Base-by-base conservation (phyloP, 2,888 invertebrate genomes). In the Dryobota labecula region DNA sequence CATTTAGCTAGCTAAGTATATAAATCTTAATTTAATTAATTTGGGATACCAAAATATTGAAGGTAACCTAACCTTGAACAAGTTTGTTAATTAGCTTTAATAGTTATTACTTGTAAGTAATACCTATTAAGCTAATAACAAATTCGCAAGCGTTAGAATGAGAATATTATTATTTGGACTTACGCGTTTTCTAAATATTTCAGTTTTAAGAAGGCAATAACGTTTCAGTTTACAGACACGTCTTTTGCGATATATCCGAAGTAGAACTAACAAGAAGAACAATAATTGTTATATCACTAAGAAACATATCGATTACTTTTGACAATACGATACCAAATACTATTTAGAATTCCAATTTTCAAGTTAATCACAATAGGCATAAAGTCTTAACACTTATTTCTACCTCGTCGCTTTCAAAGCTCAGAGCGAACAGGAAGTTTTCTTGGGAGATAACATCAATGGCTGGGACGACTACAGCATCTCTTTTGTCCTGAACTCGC, bases 401-500 rank as follows among this genome's bases (percentile, higher is more conserved):
- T 78, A 78, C 78, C 79, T 79, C 80, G 1, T 65, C 53, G 33
- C 78, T 78, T 53, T 79, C 80, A 49, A 15, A 64, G 61, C 65
- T 70, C 30, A 27, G 7, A 27, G 64, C 69, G 27, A 70, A 79
- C 5, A 62, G 5, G 57, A 78, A 78, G 57, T 57, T 53, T 11
- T 43, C 15, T n/a, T 64, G 41, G 1, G 64, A 68, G 33, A 78
- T 74, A 30, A 74, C 74, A 24, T 78, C 80, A 33, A 78, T 75
- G 54, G 63, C 62, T 38, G 78, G 75, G 5, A 56, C 36, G 38
- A 63, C 65, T 3, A 79, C 78, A 15, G 79, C 70, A 11, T 65
- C 20, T n/a, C 51, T 58, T 47, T 79, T 63, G 27, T 75, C 51
- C 18, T 56, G 57, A 2, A 78, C 30, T 18, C 78, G 62, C 18